phyloP scores from a whole-genome alignment of 2,888 invertebrate species.

The Caenorhabditis drosophilae region DNA sequence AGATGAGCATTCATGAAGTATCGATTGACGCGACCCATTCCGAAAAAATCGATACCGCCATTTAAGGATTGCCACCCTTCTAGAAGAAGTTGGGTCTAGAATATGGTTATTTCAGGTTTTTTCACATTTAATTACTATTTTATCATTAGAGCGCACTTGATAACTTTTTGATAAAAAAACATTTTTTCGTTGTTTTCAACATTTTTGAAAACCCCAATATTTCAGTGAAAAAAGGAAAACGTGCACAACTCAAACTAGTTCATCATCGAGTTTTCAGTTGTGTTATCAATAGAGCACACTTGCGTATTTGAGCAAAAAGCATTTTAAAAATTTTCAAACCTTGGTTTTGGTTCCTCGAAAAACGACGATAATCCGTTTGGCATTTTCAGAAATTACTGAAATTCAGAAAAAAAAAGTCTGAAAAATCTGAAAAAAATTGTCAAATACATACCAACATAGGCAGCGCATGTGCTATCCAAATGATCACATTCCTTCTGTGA shows the following conservation, averaged over 20 bases:
- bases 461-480: conserved; percentile 54
- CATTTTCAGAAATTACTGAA: conserved; percentile 49
- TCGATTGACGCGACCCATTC: conserved; percentile 60
- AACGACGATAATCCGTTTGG: conserved; percentile 52
- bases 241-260: too few species aligned
- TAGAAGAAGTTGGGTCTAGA: conserved; percentile 53
- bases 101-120: not conserved
- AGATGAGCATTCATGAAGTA: conserved; percentile 63
- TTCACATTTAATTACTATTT: too few species aligned
- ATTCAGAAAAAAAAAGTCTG: conserved; percentile 5
- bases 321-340: too few species aligned
- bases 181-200: not conserved
- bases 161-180: conserved; percentile 1
- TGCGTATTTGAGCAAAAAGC: too few species aligned
- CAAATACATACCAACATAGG: conserved; percentile 31
- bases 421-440: not conserved
- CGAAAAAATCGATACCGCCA: conserved; percentile 58
- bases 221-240: too few species aligned
- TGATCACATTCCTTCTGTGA: conserved; percentile 45
- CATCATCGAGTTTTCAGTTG: too few species aligned
- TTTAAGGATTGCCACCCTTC: conserved; percentile 59
- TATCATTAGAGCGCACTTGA: too few species aligned
- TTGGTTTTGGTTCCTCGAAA: conserved; percentile 55
- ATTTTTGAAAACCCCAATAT: not conserved
- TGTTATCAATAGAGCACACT: too few species aligned